These are phyloP conservation scores for Eudasyphora cyanicolor DNA, from an alignment of 2,888 invertebrate species.

Conservation along the genomic window DNA sequence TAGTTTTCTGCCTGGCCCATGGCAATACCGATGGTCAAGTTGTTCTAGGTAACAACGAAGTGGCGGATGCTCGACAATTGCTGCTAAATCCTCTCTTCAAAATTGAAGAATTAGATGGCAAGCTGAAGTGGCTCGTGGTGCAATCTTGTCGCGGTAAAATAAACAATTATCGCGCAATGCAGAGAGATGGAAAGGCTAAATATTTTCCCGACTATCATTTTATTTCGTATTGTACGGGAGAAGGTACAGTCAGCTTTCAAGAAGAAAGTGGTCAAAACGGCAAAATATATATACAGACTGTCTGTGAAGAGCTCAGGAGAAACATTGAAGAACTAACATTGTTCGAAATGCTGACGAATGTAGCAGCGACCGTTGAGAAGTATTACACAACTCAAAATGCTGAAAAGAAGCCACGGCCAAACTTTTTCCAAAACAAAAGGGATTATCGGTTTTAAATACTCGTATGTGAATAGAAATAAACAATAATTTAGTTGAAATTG, in stretches of 20 bases:
- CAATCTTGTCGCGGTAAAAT: slow-evolving; percentile 52
- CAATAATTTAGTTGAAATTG: too few relatives aligned
- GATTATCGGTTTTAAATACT: too few relatives aligned
- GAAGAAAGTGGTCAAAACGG: not conserved
- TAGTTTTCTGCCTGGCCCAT: slow-evolving; percentile 47
- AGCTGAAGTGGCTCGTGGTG: slow-evolving; percentile 59
- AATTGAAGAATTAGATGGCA: slow-evolving; percentile 40
- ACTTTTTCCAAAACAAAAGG: too few relatives aligned
- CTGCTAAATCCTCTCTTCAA: slow-evolving; percentile 43
- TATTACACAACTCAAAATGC: not conserved
- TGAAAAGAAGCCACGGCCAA: too few relatives aligned
- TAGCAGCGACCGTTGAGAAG: not conserved
- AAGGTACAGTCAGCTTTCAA: slow-evolving; percentile 43
- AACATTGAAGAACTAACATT: slow-evolving; percentile 14
- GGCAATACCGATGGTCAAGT: slow-evolving; percentile 39
- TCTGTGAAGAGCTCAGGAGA: slow-evolving; percentile 30
- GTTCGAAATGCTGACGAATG: slow-evolving; percentile 6
- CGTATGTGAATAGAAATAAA: too few relatives aligned
- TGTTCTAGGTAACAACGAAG: not conserved
- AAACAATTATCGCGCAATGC: not conserved
- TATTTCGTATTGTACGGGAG: slow-evolving; percentile 46
- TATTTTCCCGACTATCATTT: slow-evolving; percentile 30
- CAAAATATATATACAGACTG: slow-evolving; percentile 44
- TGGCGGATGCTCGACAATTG: not conserved
- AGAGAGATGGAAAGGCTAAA: slow-evolving; percentile 25